phyloP scores from a whole-genome alignment of 1,140 invertebrate genomes.

The Antheraea mylitta region DNA sequence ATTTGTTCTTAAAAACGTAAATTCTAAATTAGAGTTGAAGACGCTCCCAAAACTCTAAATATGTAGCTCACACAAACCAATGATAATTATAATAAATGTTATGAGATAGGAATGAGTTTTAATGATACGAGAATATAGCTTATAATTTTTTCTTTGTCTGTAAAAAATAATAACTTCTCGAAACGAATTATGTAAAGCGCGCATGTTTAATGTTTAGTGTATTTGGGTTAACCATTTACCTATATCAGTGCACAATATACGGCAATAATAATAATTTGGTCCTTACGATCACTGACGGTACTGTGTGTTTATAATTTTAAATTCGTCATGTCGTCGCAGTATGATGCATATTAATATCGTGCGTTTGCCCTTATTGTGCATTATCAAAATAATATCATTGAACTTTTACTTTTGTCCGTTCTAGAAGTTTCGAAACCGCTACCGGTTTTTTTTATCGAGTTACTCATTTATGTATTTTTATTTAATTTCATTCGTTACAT shows the following conservation, averaged over 20 bases:
- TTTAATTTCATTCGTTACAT: neutral
- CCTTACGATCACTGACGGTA: neutral
- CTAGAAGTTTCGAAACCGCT: neutral
- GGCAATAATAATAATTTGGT: neutral
- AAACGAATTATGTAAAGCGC: neutral
- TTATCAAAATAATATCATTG: constrained; percentile 15
- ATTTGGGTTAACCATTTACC: neutral
- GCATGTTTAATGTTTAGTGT: neutral
- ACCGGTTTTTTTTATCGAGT: neutral
- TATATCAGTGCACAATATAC: constrained; percentile 11
- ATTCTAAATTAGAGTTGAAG: no score
- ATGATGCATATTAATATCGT: neutral
- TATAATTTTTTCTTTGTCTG: neutral
- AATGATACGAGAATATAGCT: neutral
- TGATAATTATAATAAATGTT: no score
- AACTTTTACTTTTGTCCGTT: constrained; percentile 20
- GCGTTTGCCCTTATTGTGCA: constrained; percentile 19
- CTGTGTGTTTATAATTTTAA: neutral
- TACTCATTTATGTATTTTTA: neutral
- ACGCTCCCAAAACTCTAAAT: no score
- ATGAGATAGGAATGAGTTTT: neutral
- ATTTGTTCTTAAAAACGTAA: no score
- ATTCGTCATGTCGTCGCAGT: neutral
- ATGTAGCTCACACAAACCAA: no score
- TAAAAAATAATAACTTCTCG: neutral